Base-by-base conservation (phyloP, 2,888 invertebrate species). In the Xylocampa areola region DNA sequence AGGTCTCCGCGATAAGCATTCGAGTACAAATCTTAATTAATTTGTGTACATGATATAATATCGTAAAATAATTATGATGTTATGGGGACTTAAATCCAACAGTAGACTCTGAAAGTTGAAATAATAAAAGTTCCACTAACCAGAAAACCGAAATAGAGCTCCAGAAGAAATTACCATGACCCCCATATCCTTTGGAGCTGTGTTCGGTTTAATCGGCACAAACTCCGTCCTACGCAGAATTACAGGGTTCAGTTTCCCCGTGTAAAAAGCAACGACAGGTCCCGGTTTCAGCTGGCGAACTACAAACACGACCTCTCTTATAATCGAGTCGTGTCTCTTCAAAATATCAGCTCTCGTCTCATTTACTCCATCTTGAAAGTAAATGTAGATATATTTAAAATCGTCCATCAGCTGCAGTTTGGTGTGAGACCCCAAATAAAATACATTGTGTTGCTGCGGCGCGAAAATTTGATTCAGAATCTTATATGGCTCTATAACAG, bases 191-290 rank as follows among this genome's bases (percentile, higher is more conserved):
- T 27, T 58, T 0, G 63, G 58, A 1, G 43, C 10, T 2, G 51
- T 52, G 0, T 44, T 29, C 0, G 74, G 66, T 5, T 68, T 69
- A 0, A 68, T 41, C 0, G 77, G 66, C 0, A 68, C 29, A 14
- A 70, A 71, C 3, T 66, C 66, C 1, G 76, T 3, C 6, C 73
- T 77, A 0, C 79, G 61, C 0, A 81, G 36, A 0, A 45, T 25
- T 0, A 87, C 62, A 0, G 88, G 85, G 49, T 91, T 92, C 0
- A 41, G 4, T 48, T 82, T 90, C 0, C 91, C 92, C 0, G 91
- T 91, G 48, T 92, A 92, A 62, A 87, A 87, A 0, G 80, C 88
- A 0, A 90, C 11, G 0, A 91, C 54, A 0, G 87, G 81, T 0
- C 85, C 87, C 0, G 58, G 13, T 2, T 79, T 77, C 2, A 76